Evolutionary conservation across 2,797 vertebrate species (phyloP), one percentile per base, ranked within the genome.

Genomic region (Capromys pilorides): DNA sequence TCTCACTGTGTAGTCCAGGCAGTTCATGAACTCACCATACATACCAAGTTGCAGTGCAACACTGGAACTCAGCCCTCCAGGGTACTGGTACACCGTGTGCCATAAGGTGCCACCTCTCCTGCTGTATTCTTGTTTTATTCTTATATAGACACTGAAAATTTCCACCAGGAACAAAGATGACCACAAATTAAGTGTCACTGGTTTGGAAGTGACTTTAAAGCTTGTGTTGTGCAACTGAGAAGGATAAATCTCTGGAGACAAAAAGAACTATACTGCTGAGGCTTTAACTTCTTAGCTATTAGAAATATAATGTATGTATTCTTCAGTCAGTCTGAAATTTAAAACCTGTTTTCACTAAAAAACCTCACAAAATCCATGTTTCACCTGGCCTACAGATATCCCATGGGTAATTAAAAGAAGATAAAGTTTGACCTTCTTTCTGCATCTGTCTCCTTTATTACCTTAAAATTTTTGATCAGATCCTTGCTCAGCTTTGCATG

Each of bases 141-240:
- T n/a, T 31, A 10, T 13, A 36, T 26, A 66, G 39, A 91, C 6
- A 71, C 13, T 31, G 26, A 9, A 2, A 28, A 59, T 71, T 33
- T 54, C 26, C 26, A 51, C 18, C 22, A 28, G 7, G 71, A 91
- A 22, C 59, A 85, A 91, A 73, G 78, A 19, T 78, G 36, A 88
- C 57, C 1, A 21, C 9, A 33, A 87, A 45, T 28, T 87, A 87
- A 73, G 8, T 57, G 57, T 75, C 24, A 24, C 26, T 64, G 16
- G 6, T 92, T 77, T 83, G 71, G 54, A 80, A 78, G 57, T 73
- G n/a, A 83, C n/a, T 81, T 82, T n/a, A 82, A 87, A 73, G 33
- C 13, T 16, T 59, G n/a, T 41, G 22, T 54, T 57, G 21, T 36
- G 45, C 21, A 88, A 75, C 39, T 33, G 41, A 45, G 41, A n/a